These are phyloP conservation scores for Eleginops maclovinus DNA, from an alignment of 2,113 vertebrate genomes.

Conservation along the genomic window DNA sequence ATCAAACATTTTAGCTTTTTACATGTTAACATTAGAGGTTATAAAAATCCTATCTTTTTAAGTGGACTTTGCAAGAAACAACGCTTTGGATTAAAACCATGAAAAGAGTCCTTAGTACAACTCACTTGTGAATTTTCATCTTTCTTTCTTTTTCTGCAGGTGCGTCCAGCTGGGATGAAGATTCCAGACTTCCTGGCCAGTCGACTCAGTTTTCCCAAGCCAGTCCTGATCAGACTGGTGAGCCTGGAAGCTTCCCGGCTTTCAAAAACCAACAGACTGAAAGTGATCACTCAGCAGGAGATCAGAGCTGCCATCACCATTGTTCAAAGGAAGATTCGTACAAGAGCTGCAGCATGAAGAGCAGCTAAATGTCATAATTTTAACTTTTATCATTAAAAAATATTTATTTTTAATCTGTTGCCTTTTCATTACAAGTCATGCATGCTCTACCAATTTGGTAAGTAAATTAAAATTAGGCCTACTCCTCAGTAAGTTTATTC, in stretches of 20 bases:
- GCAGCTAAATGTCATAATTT: background rate
- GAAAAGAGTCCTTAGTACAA: background rate
- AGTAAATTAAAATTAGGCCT: background rate
- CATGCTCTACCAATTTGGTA: background rate
- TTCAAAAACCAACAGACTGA: slow-evolving; percentile 64
- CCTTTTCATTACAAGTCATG: background rate
- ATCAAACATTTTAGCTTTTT: background rate
- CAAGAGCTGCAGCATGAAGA: slow-evolving; percentile 59
- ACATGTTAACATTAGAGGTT: background rate
- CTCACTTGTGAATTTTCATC: background rate
- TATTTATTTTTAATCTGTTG: slow-evolving; percentile 11
- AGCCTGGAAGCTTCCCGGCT: slow-evolving; percentile 76
- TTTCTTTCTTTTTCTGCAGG: slow-evolving; percentile 40
- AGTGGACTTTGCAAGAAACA: background rate
- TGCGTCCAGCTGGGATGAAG: background rate
- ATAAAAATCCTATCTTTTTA: background rate
- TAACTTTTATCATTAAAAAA: slow-evolving; percentile 41
- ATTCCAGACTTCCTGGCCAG: slow-evolving; percentile 37
- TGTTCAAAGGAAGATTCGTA: slow-evolving; percentile 19
- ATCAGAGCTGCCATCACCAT: slow-evolving; percentile 62
- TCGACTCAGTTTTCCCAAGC: slow-evolving; percentile 25
- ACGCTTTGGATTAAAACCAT: background rate
- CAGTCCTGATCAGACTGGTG: slow-evolving; percentile 70
- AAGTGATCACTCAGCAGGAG: slow-evolving; percentile 73
- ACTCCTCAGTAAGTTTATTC: background rate